Base-by-base conservation (phyloP, 2,797 vertebrate species). In the Pteronotus mesoamericanus region DNA sequence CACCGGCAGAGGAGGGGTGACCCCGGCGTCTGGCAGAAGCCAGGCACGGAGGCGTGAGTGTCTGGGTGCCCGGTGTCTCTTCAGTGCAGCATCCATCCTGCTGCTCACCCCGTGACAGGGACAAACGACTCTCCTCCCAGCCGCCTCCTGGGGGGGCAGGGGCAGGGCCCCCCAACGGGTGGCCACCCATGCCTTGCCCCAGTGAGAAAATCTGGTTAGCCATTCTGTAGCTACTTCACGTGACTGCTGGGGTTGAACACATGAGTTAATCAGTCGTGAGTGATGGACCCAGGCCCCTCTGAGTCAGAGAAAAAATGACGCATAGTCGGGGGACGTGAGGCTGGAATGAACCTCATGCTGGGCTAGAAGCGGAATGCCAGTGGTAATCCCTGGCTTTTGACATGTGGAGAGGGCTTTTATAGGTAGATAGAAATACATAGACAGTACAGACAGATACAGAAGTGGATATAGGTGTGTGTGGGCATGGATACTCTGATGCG, bases 11-110 rank as follows among this genome's bases (percentile, higher is more conserved):
- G 19, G 8, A 1, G 22, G 14, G 75, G 32, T 57, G 32, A 69
- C 32, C 21, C 44, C 0, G 0, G 84, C 21, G 0, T 59, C 51
- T 2, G 3, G 21, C 0, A 0, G 53, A 53, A 53, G 29, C 0
- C 0, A 24, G 57, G 72, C 19, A 7, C 5, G 29, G 39, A 34
- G 71, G 14, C 51, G 22, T 37, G 39, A 61, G 26, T 3, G 2
- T 14, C 46, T 2, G 11, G 48, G 12, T 26, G 16, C 44, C 44
- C 4, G 4, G 6, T 0, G 0, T 29, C 37, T 9, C 46, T 15
- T n/a, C 9, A 2, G 7, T 0, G 3, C 1, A 5, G 12, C 74
- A 9, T 71, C 72, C 39, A 2, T 66, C n/a, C 68, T 15, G 57
- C 57, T 59, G 6, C 83, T 75, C 9, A 4, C 34, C 46, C 12